Evolutionary conservation across 2,888 invertebrate species (phyloP), one percentile per base, ranked within the genome.

Genomic region (Microplitis manilae): DNA sequence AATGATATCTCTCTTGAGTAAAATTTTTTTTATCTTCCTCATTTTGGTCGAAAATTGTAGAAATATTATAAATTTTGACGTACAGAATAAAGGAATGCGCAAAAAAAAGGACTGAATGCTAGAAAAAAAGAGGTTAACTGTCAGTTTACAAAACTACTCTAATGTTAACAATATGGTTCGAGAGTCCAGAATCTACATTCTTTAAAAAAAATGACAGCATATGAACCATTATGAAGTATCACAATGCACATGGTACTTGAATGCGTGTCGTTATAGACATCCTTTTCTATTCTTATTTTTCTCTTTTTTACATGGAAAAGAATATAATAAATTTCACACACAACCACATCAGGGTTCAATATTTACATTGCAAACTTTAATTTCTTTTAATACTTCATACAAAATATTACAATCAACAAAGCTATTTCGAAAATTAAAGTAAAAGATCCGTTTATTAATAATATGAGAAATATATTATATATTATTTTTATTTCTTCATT

Each of bases 191-290:
- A 86, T 86, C 84, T 85, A 85, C 84, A 85, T 87, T 84, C 83
- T 85, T 85, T 84, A 86, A 87, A 87, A 87, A 87, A 86, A 85
- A 85, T 85, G 85, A 85, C 84, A 86, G 82, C 84, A 77, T 30
- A 30, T 73, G 73, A 79, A 84, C 86, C 84, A 86, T 88, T 87
- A 87, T 86, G 86, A 87, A 85, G 86, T 83, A 85, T 87, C 72
- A 87, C 87, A 88, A 88, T 86, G 85, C 85, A 82, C 77, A 82
- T 87, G 87, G 87, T 87, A 87, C 88, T 88, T 88, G 87, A 88
- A 88, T 88, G 85, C 84, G 78, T 81, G 86, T 84, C 85, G 87
- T 39, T 50, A 65, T 30, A 6, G 38, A 50, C 68, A 67, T 68
- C 64, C 38, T 64, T 15, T 40, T 59, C 62, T 50, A 38, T 65